Evolutionary conservation across 1,140 invertebrate genomes (phyloP).

Genomic region (Magallana ariakensis): DNA sequence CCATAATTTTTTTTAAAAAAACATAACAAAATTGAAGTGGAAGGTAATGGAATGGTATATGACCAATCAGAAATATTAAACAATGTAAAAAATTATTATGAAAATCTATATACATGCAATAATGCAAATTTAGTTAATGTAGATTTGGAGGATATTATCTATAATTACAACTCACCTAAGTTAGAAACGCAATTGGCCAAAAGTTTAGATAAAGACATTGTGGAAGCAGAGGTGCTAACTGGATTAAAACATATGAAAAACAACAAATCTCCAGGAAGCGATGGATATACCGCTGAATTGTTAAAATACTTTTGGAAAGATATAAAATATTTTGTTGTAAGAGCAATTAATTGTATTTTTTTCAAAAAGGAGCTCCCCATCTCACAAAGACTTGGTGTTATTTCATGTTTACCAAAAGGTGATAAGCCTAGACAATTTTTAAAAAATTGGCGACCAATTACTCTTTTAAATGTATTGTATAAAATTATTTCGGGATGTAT

Average conservation of each 20-base stretch:
- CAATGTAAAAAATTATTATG: background rate
- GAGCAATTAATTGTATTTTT: constrained; percentile 27
- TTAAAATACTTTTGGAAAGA: background rate
- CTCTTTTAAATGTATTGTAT: too few relatives aligned
- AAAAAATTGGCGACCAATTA: too few relatives aligned
- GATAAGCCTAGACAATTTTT: too few relatives aligned
- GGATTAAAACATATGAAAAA: constrained; percentile 36
- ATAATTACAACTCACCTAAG: background rate
- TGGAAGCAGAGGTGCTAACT: background rate
- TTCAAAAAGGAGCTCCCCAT: constrained; percentile 15
- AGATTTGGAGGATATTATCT: background rate
- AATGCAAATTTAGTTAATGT: background rate
- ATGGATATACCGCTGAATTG: background rate
- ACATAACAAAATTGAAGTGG: constrained; percentile 43
- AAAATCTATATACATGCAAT: background rate
- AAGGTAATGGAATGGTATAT: background rate
- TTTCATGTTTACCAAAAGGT: constrained; percentile 35
- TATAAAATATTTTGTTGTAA: background rate
- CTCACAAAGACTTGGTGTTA: background rate
- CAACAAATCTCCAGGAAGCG: background rate
- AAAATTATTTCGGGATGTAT: background rate
- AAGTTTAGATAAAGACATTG: background rate
- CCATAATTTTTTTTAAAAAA: constrained; percentile 46
- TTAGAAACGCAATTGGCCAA: background rate
- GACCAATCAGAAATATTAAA: constrained; percentile 16